Base-by-base conservation (phyloP, 2,113 vertebrate species). In the Chloebia gouldiae region DNA sequence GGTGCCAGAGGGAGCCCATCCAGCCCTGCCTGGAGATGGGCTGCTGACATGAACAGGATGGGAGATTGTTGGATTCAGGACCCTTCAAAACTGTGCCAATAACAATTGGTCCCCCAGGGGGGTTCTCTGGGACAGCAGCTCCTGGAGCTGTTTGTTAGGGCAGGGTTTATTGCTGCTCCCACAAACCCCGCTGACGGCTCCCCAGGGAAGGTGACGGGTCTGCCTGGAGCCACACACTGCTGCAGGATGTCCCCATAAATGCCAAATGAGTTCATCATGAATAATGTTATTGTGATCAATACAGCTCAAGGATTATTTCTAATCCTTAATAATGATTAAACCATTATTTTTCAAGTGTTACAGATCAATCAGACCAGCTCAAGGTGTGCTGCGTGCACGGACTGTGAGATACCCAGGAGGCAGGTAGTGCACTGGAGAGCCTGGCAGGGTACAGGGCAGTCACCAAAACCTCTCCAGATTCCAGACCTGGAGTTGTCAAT, bases 251-350 rank as follows among this genome's bases (percentile, higher is more conserved):
- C 61, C 91, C 77, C 77, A 83, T 88, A 95, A 88, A 93, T 92
- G 95, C 95, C 93, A 95, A 94, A 96, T 66, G 54, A 87, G 93
- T 94, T 95, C 92, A 96, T 97, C 59, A 56, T 92, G 97, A 98
- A 97, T 98, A 97, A 97, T 64, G 42, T 90, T 95, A 97, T 73
- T 7, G 23, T 85, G 90, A 96, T 95, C 95, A 6, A 97, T 97
- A 92, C 70, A 73, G 95, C 51, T 69, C 95, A 93, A 95, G 97
- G 97, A 98, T 98, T 98, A 98, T 96, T 97, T 97, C 95, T 97
- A 98, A 98, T 98, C 97, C 97, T 97, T 96, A 81, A 94, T 96
- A 98, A 97, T 79, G 96, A 98, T 97, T 97, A 98, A 97, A 96
- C 91, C 95, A 97, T 98, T 97, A 98, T 97, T 98, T 96, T 97